Percentiles rank a stretch among this genome's conserved stretches.
Evolutionary conservation across 1,140 invertebrate species (phyloP).

Genomic region (Belonocnema kinseyi): DNA sequence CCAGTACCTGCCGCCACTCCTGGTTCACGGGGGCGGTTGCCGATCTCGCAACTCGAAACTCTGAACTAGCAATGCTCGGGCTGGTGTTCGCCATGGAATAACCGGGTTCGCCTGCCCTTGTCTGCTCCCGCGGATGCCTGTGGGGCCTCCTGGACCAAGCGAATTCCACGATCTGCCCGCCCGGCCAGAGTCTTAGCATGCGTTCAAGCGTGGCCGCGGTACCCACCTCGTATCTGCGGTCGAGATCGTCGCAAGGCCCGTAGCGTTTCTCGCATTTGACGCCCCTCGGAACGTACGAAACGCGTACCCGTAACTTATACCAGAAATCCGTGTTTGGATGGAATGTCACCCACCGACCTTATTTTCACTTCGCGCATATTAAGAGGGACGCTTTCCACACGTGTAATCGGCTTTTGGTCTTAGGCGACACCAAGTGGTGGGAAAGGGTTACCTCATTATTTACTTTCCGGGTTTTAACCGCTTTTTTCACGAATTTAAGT

Average conservation of each 20-base stretch:
- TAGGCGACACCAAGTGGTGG: too few relatives aligned
- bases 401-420: neutral
- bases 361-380: neutral
- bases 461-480: too few relatives aligned
- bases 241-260: constrained; percentile 3
- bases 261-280: constrained; percentile 7
- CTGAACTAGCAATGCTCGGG: constrained; percentile 25
- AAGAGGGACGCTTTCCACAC: neutral
- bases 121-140: constrained; percentile 34
- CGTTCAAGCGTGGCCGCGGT: neutral
- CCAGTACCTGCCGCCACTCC: constrained; percentile 43
- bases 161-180: constrained; percentile 31
- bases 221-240: constrained; percentile 2
- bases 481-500: too few relatives aligned
- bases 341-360: neutral
- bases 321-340: constrained; percentile 25
- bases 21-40: constrained; percentile 44
- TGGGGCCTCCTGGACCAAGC: constrained; percentile 33
- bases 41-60: constrained; percentile 38
- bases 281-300: constrained; percentile 12
- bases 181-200: neutral
- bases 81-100: constrained; percentile 30
- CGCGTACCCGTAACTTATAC: constrained; percentile 2
- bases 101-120: constrained; percentile 39
- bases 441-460: too few relatives aligned